Evolutionary conservation across 1,140 invertebrate species (phyloP), one percentile per base, ranked within the genome.

Genomic region (Aphidius ervi): DNA sequence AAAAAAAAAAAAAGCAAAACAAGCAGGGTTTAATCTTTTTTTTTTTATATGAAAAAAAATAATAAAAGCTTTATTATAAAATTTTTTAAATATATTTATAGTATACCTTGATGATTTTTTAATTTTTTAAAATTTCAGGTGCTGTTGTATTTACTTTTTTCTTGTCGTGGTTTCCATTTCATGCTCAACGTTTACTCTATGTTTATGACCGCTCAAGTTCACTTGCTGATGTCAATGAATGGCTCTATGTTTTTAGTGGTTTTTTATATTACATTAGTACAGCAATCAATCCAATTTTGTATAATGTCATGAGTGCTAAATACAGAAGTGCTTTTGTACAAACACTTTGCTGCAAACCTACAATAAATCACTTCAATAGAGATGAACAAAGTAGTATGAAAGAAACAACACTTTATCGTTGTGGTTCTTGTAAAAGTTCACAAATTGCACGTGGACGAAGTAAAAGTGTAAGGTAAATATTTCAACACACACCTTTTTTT

Each of bases 101-200:
- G 16, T 16, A 16, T 16, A 16, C 16, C 16, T 16, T 16, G 16
- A 16, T 16, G 16, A 16, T 16, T 16, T 16, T 16, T 16, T 0
- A 16, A 16, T 16, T 20, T 7, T 50, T 23, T 9, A 20, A 50
- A 50, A 59, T 49, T 62, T 3, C 42, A 63, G 96, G 92, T 69
- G 93, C 92, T 4, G 96, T 98, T 5, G 95, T 98, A 5, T 84
- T 97, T 5, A 91, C 91, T 9, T 98, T 98, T 81, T 98, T 98
- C 80, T 79, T 97, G 4, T 97, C 94, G 78, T 99, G 95, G 94
- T 93, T 93, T 1, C 95, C 96, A 16, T 98, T 98, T 81, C 96
- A 98, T 75, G 85, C 90, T 31, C 97, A 98, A 75, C 81, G 93
- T 3, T 74, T 95, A 52, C 84, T 91, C 67, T 88, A 87, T 68